Evolutionary conservation across 2,113 vertebrate species (phyloP).

Genomic region (Rhabdornis inornatus): DNA sequence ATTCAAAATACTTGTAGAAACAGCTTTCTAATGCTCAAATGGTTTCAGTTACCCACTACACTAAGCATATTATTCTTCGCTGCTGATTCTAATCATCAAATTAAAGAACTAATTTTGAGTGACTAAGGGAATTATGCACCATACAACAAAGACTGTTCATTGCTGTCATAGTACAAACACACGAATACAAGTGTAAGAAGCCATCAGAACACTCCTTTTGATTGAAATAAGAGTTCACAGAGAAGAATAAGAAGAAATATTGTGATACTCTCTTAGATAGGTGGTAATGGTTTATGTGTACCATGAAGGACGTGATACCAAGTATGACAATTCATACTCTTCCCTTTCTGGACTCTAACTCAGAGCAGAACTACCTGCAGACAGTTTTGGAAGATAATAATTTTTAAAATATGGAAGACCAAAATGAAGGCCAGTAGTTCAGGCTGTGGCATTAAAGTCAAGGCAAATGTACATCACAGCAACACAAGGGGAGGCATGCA

Average conservation of each 20-base stretch:
- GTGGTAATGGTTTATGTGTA: background rate
- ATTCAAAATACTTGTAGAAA: background rate
- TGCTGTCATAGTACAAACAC: background rate
- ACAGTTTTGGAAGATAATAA: background rate
- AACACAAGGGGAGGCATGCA: background rate
- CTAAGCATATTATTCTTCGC: background rate
- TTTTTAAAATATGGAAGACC: background rate
- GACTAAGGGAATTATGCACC: background rate
- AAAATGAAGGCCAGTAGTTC: background rate
- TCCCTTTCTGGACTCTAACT: background rate
- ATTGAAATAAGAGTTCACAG: background rate
- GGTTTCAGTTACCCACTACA: background rate
- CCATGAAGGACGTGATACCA: rapidly evolving
- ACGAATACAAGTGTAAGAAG: background rate
- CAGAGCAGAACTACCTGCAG: background rate
- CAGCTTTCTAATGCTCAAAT: background rate
- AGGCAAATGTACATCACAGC: background rate
- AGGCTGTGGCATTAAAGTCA: background rate
- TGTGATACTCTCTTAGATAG: background rate
- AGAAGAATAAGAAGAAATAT: background rate
- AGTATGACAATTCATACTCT: background rate
- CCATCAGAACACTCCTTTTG: background rate
- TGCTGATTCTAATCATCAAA: background rate
- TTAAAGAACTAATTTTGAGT: background rate
- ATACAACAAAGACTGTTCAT: background rate